Percentiles rank a stretch among this genome's conserved stretches.
Evolutionary conservation across 2,113 vertebrate species (phyloP).

Genomic region (Cavia aperea): DNA sequence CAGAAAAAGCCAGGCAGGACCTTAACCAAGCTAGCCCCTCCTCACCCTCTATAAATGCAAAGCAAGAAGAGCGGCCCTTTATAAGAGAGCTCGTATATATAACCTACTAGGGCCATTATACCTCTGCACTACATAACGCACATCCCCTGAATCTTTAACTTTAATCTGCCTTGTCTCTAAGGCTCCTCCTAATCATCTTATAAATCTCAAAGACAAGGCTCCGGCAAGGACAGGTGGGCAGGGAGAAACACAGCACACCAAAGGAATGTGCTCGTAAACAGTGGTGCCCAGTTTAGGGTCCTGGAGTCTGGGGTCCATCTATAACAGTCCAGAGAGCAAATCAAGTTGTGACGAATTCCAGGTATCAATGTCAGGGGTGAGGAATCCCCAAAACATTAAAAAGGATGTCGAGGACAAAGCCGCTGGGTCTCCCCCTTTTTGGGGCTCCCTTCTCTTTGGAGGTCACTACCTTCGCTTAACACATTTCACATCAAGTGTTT

Average conservation of each 20-base stretch:
- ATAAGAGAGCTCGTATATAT: too few relatives aligned
- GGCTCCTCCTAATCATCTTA: neutral
- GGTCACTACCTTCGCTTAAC: too few relatives aligned
- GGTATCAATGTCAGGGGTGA: neutral
- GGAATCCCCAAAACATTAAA: neutral
- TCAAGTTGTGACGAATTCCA: neutral
- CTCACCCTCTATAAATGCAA: neutral
- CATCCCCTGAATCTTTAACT: neutral
- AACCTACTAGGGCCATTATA: too few relatives aligned
- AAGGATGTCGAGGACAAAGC: neutral
- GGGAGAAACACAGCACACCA: neutral
- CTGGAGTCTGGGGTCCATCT: neutral
- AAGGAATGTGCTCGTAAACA: neutral
- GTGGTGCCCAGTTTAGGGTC: neutral
- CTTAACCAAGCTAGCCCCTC: neutral
- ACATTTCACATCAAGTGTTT: neutral
- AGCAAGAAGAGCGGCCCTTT: neutral
- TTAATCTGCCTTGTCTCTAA: neutral
- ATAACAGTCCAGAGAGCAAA: neutral
- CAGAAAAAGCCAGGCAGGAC: neutral
- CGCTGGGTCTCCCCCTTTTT: neutral
- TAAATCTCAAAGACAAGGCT: neutral
- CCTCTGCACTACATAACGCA: neutral
- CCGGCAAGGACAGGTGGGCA: neutral
- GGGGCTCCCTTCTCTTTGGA: neutral